Base-by-base conservation (phyloP, 2,797 vertebrate species). In the Potorous gilbertii region DNA sequence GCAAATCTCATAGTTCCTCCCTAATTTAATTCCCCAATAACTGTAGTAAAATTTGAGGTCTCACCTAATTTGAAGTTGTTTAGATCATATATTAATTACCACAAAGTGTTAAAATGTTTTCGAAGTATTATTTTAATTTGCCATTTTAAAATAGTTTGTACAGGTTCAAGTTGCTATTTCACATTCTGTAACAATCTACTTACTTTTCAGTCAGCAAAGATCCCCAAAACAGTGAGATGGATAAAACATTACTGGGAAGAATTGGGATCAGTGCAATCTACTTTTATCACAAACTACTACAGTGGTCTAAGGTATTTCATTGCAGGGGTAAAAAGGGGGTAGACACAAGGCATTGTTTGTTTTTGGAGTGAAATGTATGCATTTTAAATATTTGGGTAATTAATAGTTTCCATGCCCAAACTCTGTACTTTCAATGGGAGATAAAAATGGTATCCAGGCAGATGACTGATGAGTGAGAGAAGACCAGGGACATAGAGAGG, bases 231-330 rank as follows among this genome's bases (percentile, higher is more conserved):
- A 98, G 98, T 95, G 98, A 98, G 94, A 96, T 98, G 92, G 96
- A 98, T 96, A 99, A 93, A 98, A 98, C 96, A 95, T 98, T 99
- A 97, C 97, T 99, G 89, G 99, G 99, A 95, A 99, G 99, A 97
- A 99, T 99, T 74, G 99, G 99, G 94, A 99, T 99, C 94, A 99
- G 99, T 5, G 98, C 99, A 56, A 99, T 99, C 98, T 99, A 99
- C 96, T 98, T 98, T 92, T 99, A 99, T 96, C 98, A 99, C 98
- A 99, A 98, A 98, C 98, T 98, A 6, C 98, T 99, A 89, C 99
- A 99, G 14, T 99, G 99, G 99, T 94, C 96, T 92, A 99, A 99
- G 99, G 99, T 99, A 99, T 96, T 97, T 95, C 93, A 87, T 52
- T 87, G 66, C 54, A 4, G 18, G 66, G 66, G 8, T 8, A 5